Base-by-base conservation (phyloP, 2,113 vertebrate genomes). In the Dinomys branickii region DNA sequence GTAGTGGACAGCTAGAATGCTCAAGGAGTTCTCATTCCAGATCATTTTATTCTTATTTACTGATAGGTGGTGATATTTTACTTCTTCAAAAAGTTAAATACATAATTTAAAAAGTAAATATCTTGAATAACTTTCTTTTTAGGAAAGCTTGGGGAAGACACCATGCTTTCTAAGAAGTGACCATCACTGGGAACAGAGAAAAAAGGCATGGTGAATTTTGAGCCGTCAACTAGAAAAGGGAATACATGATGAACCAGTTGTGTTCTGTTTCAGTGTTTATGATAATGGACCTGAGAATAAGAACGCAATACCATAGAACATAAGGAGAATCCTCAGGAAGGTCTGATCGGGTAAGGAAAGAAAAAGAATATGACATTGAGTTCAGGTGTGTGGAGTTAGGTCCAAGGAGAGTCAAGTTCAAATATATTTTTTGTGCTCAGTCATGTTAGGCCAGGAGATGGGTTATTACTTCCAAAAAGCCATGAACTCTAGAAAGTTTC, bases 161-260 rank as follows among this genome's bases (percentile, higher is more conserved):
- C 3, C 22, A 35, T 24, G 50, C 59, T 85, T 69, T 84, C 47
- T 59, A 59, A 59, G 5, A n/a, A 65, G 63, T 35, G 65, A 54
- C 54, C 47, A 90, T 81, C 35, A 33, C 16, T 80, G 67, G 16
- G 30, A 86, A 89, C 38, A 92, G n/a, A 90, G 38, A 1, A 63
- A 58, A 85, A 44, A 7, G 52, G 19, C 33, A 78, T 1, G 1
- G n/a, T 69, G 50, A 88, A n/a, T 90, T 82, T 56, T 84, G 38
- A 77, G 6, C 78, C 58, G 65, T 73, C 24, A 16, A 28, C 61
- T 59, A 67, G 33, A 44, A 56, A 61, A 95, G 47, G 90, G 96
- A 92, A 97, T 83, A 83, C 56, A 97, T 71, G 50, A 97, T 94
- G 77, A 75, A 35, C 6, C 30, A 80, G 11, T 58, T 96, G 73